Evolutionary conservation across 2,888 invertebrate genomes (phyloP).

Genomic region (Diarsia mendica): DNA sequence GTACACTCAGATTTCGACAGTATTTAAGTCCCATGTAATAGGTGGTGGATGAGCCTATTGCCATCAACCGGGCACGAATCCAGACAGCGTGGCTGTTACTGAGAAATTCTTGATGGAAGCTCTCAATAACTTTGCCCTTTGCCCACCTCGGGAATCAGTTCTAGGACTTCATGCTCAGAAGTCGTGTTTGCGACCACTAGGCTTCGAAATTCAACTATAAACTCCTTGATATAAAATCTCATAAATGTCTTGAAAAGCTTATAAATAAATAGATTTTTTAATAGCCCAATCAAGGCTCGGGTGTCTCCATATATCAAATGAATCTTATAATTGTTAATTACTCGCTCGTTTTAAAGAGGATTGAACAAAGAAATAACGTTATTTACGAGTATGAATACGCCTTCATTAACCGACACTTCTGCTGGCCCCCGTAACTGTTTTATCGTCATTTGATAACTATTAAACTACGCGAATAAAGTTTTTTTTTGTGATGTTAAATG

Average conservation of each 20-base stretch:
- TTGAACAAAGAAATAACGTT: constrained; percentile 29
- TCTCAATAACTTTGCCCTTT: no score
- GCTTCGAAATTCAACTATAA: background rate
- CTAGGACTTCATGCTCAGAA: no score
- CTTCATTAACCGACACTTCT: constrained; percentile 45
- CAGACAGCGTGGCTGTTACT: no score
- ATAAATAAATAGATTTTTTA: constrained; percentile 37
- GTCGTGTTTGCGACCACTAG: no score
- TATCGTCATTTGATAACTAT: no score
- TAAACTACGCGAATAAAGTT: background rate
- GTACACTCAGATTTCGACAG: no score
- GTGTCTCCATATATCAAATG: constrained; percentile 43
- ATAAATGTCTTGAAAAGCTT: constrained; percentile 20
- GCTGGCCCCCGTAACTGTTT: constrained; percentile 8
- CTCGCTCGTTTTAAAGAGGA: constrained; percentile 41
- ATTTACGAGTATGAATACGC: constrained; percentile 50
- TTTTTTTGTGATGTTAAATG: background rate
- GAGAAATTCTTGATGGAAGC: no score
- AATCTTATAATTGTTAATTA: constrained; percentile 63
- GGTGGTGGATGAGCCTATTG: no score
- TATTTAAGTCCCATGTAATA: no score
- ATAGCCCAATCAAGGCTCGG: constrained; percentile 42
- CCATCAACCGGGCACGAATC: no score
- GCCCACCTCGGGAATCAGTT: no score
- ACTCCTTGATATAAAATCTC: constrained; percentile 4